Conservation (phyloP, 2,888 invertebrate species). For the Drosophila anceps region DNA sequence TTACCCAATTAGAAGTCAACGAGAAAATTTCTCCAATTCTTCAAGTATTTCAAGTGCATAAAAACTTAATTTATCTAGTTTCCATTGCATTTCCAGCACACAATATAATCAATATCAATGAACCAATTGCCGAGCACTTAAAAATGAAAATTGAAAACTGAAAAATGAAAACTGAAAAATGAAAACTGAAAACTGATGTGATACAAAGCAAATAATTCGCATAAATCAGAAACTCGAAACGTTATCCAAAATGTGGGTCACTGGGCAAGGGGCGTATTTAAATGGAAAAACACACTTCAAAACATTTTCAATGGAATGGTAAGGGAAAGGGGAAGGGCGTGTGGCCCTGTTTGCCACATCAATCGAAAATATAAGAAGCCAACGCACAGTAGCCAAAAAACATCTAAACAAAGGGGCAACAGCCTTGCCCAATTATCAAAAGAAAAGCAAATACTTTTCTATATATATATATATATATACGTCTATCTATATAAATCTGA, state of each 20-base stretch:
- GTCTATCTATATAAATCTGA: background rate
- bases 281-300: conserved; percentile 70
- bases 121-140: conserved; percentile 34
- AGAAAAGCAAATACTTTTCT: conserved; percentile 9
- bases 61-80: conserved; percentile 42
- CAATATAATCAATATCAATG: conserved; percentile 27
- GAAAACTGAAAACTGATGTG: conserved; percentile 45
- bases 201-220: conserved; percentile 66
- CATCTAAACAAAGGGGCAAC: conserved; percentile 47
- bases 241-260: conserved; percentile 58
- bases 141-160: conserved; percentile 5
- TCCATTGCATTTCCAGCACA: conserved; percentile 25
- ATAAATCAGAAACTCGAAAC: conserved; percentile 62
- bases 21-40: conserved; percentile 9
- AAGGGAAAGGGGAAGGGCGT: conserved; percentile 12
- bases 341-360: conserved; percentile 51
- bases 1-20: background rate
- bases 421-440: conserved; percentile 51
- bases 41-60: conserved; percentile 40
- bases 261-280: conserved; percentile 53
- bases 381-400: conserved; percentile 41
- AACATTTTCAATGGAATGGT: conserved; percentile 32
- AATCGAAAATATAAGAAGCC: conserved; percentile 32
- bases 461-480: background rate
- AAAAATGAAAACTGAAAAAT: conserved; percentile 38